Base-by-base conservation (phyloP, 2,888 invertebrate genomes). In the Bursaphelenchus okinawaensis region DNA sequence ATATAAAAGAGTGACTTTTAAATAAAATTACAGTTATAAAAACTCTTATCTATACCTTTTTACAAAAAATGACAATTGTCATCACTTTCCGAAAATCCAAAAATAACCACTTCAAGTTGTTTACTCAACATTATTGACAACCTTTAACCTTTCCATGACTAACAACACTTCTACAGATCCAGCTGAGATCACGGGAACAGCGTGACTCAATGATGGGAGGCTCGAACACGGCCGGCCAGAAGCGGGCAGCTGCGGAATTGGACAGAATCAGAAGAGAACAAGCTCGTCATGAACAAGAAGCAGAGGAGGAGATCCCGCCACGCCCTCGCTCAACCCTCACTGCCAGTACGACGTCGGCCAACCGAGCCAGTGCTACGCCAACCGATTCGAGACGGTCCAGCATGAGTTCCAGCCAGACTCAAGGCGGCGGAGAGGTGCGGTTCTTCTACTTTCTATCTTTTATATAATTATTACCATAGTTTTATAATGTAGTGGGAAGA, bases 231-330 rank as follows among this genome's bases (percentile, higher is more conserved):
- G 69, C 79, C 8, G 81, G 81, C 22, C 81, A 81, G 68, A 61
- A 69, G 59, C 65, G 81, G 54, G 81, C 81, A 4, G 80, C 81
- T 4, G 77, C 77, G 24, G 81, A 79, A 55, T 63, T 79, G 56
- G 79, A 79, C n/a, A 65, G 75, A 16, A 79, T 79, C 65, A 31
- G 60, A 40, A 65, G 79, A 28, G 75, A 79, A 65, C 77, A 78
- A 69, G 66, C 29, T n/a, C 52, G 70, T n/a, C 54, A 54, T 3
- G 66, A 55, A 20, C 55, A 31, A 7, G 63, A 28, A 7, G 51
- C 62, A 20, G 31, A 27, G 19, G 63, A 64, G 23, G 24, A 40
- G 26, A 29, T 50, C 8, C 59, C 65, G 19, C 19, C 58, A 7
- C n/a, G 40, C 16, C 20, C 52, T 24, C 29, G 50, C 16, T 20